Conservation (phyloP, 2,797 vertebrate species). For the Manis javanica region DNA sequence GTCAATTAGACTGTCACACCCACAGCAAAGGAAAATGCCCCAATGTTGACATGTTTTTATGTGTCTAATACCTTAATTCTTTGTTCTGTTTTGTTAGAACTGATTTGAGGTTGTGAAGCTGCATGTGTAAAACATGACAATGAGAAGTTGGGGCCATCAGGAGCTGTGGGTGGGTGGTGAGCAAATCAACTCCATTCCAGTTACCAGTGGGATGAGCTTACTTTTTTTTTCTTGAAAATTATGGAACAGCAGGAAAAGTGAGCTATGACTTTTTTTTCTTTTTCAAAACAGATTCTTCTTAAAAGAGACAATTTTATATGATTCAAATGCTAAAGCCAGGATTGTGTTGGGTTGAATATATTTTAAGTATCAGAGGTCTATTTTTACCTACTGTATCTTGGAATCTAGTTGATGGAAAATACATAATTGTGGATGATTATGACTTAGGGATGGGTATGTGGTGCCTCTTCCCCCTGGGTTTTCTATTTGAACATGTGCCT, state of each 20-base stretch:
- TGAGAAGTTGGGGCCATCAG: slow-evolving; percentile 40
- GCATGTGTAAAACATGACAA: neutral
- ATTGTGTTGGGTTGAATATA: slow-evolving; percentile 85
- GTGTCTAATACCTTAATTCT: slow-evolving; percentile 73
- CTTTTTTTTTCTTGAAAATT: slow-evolving; percentile 78
- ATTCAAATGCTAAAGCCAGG: slow-evolving; percentile 83
- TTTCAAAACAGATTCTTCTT: slow-evolving; percentile 77
- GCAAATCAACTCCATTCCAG: slow-evolving; percentile 51
- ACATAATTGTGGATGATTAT: slow-evolving; percentile 81
- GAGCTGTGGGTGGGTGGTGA: slow-evolving; percentile 58
- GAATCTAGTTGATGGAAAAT: slow-evolving; percentile 81
- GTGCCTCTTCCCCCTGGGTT: slow-evolving; percentile 82
- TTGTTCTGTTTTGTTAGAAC: slow-evolving; percentile 76
- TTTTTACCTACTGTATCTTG: slow-evolving; percentile 88
- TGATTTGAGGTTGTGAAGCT: slow-evolving; percentile 47
- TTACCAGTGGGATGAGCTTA: slow-evolving; percentile 72
- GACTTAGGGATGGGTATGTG: slow-evolving; percentile 75
- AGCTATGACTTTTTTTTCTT: slow-evolving; percentile 77
- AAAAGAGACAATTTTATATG: slow-evolving; percentile 82
- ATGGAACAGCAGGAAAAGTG: slow-evolving; percentile 81
- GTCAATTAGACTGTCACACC: neutral
- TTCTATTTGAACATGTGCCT: slow-evolving; percentile 89
- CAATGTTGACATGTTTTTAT: slow-evolving; percentile 44
- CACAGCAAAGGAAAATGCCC: slow-evolving; percentile 64
- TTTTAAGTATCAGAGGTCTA: slow-evolving; percentile 88